Evolutionary conservation across 2,797 vertebrate genomes (phyloP), one percentile per base, ranked within the genome.

Genomic region (Furcifer pardalis): DNA sequence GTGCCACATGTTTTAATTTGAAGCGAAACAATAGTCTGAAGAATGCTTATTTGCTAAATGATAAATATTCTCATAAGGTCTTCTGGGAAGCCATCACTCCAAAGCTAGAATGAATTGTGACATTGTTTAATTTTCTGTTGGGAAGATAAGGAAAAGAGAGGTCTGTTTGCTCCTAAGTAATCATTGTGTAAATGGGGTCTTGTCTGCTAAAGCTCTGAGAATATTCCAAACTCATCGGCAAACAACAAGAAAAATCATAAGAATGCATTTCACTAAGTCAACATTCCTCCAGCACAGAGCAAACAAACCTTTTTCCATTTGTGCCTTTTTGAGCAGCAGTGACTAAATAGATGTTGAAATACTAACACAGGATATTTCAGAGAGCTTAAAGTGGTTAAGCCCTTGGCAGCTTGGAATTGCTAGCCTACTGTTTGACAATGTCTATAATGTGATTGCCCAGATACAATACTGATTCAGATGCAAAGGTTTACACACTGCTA

Each of bases 81-180:
- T 79, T 68, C 44, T 88, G 83, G 88, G 84, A 91, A 89, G 89
- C 89, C 79, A 1, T 86, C 52, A 86, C 56, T 89, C 87, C 81
- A 2, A 71, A 83, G 2, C 2, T 71, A 85, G 81, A 90, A 68
- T 77, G 86, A 90, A 90, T 79, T 84, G 30, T 88, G 85, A 91
- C 85, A 89, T 87, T 90, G 90, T 90, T 91, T 92, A 88, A 92
- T 92, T 93, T 91, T 93, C 91, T 93, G 89, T 85, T 91, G 91
- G 78, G 83, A 90, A 89, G 84, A 91, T 91, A 83, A 90, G 69
- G 78, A 86, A 84, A 91, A 83, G 71, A 68, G 1, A 0, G 19
- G 91, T 88, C 32, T 89, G 25, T 87, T 90, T 91, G 49, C n/a
- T 89, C 60, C 86, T 89, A 42, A 88, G 35, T 89, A 91, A 91